Conservation (phyloP, 2,113 vertebrate genomes). For the Ochotona curzoniae region DNA sequence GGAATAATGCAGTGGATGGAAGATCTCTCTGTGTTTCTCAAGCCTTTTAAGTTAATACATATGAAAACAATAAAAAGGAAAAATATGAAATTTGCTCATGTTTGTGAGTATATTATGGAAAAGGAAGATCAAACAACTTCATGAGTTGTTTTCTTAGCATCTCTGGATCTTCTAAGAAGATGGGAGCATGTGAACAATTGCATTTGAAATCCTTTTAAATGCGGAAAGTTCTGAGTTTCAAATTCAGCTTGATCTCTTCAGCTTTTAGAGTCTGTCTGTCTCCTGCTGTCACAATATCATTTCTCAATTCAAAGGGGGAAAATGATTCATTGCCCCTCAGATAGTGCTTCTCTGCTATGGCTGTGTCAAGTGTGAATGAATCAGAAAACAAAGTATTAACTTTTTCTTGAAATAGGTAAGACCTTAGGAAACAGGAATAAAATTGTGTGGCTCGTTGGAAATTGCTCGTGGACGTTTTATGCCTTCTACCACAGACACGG, state of each 20-base stretch:
- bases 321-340: constrained; percentile 53
- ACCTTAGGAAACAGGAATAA: constrained; percentile 59
- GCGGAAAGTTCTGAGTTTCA: constrained; percentile 56
- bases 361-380: constrained; percentile 69
- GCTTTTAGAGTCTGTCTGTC: constrained; percentile 73
- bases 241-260: constrained; percentile 75
- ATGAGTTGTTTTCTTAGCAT: constrained; percentile 16
- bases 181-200: constrained; percentile 57
- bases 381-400: constrained; percentile 74
- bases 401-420: constrained; percentile 75
- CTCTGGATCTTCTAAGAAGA: not conserved
- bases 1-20: no score
- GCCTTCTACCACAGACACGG: constrained; percentile 46
- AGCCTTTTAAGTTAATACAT: no score
- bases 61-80: not conserved
- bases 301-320: constrained; percentile 65
- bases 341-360: constrained; percentile 56
- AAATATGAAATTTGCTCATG: not conserved
- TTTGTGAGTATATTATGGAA: not conserved
- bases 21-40: no score
- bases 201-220: constrained; percentile 71
- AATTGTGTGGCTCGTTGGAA: constrained; percentile 57
- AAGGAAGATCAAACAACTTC: not conserved
- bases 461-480: constrained; percentile 65
- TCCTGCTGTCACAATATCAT: constrained; percentile 72